Conservation (phyloP, 1,140 invertebrate species). For the Procambarus virginalis region DNA sequence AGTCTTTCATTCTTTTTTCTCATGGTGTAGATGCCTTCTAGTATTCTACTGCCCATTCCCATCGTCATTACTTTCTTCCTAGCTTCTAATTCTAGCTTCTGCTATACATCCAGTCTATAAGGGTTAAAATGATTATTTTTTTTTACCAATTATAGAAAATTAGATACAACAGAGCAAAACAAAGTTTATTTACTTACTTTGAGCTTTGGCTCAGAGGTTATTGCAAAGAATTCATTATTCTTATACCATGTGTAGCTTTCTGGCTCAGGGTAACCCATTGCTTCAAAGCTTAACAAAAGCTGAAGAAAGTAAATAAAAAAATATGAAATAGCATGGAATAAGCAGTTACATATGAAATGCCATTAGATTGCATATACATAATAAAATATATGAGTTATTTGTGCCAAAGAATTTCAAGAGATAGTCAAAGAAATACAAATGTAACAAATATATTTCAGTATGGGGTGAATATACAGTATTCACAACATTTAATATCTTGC, state of each 20-base stretch:
- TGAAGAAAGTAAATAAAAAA: neutral
- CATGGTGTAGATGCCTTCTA: too few species aligned
- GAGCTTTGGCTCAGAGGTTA: neutral
- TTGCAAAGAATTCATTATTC: neutral
- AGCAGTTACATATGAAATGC: too few species aligned
- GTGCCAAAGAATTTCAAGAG: too few species aligned
- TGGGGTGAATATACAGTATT: neutral
- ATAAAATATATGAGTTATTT: too few species aligned
- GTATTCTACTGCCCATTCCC: too few species aligned
- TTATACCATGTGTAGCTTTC: conserved; percentile 12
- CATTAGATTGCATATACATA: too few species aligned
- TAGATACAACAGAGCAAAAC: neutral
- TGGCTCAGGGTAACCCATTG: conserved; percentile 15
- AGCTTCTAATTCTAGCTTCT: neutral
- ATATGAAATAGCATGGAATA: too few species aligned
- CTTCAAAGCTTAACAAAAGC: conserved; percentile 6
- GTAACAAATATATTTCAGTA: neutral
- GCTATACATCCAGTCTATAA: neutral
- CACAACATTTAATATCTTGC: neutral
- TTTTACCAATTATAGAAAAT: neutral
- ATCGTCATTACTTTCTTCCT: too few species aligned
- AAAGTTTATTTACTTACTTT: neutral
- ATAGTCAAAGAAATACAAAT: too few species aligned
- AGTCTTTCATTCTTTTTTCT: too few species aligned
- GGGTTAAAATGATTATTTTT: too few species aligned